Conservation (phyloP, 2,888 invertebrate genomes). For the Diaperis boleti region DNA sequence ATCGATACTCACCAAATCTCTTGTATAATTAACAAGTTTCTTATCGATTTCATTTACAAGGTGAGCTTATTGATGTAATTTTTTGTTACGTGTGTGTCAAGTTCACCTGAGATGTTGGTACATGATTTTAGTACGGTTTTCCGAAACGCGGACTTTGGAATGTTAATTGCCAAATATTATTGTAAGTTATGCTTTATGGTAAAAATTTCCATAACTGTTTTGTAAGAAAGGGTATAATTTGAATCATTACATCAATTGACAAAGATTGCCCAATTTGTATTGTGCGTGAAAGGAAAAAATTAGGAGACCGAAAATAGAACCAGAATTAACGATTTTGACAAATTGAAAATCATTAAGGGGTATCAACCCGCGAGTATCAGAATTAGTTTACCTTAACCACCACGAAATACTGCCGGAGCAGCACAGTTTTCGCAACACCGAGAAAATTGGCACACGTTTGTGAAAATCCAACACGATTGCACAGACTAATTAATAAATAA, state of each 20-base stretch:
- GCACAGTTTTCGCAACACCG: conserved; percentile 17
- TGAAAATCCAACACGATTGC: conserved; percentile 11
- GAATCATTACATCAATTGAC: background rate
- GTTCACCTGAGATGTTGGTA: background rate
- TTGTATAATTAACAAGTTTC: conserved; percentile 18
- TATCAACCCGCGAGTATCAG: too few species aligned
- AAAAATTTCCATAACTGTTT: background rate
- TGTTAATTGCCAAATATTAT: too few species aligned
- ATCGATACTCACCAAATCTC: conserved; percentile 15
- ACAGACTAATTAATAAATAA: conserved; percentile 19
- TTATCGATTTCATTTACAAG: conserved; percentile 30
- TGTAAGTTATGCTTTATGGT: background rate
- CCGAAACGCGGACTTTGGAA: background rate
- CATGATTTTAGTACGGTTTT: background rate
- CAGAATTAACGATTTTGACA: too few species aligned
- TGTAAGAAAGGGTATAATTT: background rate
- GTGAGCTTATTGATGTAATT: conserved; percentile 28
- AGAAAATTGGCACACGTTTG: conserved; percentile 19
- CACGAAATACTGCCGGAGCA: too few species aligned
- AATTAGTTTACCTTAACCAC: too few species aligned
- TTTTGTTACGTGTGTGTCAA: conserved; percentile 18
- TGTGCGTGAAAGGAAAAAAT: background rate
- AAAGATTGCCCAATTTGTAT: conserved; percentile 7
- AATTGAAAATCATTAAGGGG: too few species aligned
- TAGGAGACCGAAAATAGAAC: too few species aligned